Percentiles rank a stretch among this genome's conserved stretches.
phyloP scores from a whole-genome alignment of 2,113 vertebrate species.

The Callipepla squamata region DNA sequence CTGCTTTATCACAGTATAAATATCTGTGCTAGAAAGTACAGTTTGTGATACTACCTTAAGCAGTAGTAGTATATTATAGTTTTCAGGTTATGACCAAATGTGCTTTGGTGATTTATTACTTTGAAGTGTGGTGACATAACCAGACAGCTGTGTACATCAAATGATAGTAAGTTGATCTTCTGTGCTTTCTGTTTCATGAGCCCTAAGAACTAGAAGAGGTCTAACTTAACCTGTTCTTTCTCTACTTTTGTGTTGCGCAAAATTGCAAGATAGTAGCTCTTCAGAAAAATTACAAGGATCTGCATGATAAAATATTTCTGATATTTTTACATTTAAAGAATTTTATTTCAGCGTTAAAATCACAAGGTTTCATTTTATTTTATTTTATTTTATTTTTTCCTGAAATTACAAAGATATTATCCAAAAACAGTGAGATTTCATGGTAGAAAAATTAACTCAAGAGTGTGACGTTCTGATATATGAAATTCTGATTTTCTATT shows the following conservation, averaged over 20 bases:
- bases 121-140: conserved; percentile 3
- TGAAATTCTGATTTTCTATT: neutral
- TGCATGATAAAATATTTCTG: neutral
- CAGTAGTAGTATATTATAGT: neutral
- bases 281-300: neutral
- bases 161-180: neutral
- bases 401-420: neutral
- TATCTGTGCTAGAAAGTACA: neutral
- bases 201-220: neutral
- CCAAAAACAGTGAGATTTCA: neutral
- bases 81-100: conserved; percentile 19
- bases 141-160: neutral
- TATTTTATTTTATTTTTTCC: neutral
- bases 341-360: neutral
- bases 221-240: neutral
- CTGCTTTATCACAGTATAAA: neutral
- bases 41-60: neutral
- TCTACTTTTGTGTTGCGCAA: neutral
- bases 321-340: neutral
- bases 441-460: neutral
- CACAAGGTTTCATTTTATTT: neutral
- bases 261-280: neutral
- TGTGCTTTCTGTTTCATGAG: neutral
- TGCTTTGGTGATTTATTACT: neutral
- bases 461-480: neutral